Percentiles rank a stretch among this genome's conserved stretches.
Conservation (phyloP, 2,797 vertebrate species). For the Enteromius thamalakanensis region DNA sequence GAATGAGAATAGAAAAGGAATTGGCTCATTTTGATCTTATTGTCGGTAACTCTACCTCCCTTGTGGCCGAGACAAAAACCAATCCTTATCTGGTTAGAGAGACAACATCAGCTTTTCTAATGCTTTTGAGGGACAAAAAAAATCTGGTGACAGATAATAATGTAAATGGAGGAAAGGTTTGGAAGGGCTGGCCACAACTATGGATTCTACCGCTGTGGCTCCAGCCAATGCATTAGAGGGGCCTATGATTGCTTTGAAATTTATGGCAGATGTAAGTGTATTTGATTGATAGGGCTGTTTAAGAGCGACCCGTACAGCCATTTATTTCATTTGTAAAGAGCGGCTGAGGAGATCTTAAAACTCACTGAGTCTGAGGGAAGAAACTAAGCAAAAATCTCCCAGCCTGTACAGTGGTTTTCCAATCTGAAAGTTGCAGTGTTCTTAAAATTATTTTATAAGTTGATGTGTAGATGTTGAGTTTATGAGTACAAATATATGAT, state of each 20-base stretch:
- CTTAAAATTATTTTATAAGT: background rate
- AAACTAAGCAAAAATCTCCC: conserved; percentile 1
- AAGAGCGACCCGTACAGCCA: conserved; percentile 77
- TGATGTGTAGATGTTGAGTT: background rate
- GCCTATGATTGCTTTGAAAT: conserved; percentile 76
- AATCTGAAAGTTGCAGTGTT: background rate
- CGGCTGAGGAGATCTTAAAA: conserved; percentile 64
- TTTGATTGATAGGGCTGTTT: conserved; percentile 88
- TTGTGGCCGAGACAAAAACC: conserved; percentile 78
- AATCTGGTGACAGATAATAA: conserved; percentile 78
- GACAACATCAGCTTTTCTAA: conserved; percentile 78
- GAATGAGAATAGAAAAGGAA: conserved; percentile 84
- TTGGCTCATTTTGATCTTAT: conserved; percentile 86
- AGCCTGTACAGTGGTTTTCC: background rate
- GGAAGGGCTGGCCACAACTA: conserved; percentile 54
- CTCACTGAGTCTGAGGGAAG: conserved; percentile 42
- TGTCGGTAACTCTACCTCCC: conserved; percentile 85
- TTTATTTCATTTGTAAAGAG: conserved; percentile 78
- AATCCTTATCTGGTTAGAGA: conserved; percentile 83
- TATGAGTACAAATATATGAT: background rate
- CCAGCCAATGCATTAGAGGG: conserved; percentile 67
- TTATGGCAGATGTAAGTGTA: conserved; percentile 84
- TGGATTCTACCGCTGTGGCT: conserved; percentile 58
- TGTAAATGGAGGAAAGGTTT: conserved; percentile 68
- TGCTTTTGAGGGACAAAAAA: conserved; percentile 81